phyloP scores from a whole-genome alignment of 2,113 vertebrate species.

The Lepus americanus region DNA sequence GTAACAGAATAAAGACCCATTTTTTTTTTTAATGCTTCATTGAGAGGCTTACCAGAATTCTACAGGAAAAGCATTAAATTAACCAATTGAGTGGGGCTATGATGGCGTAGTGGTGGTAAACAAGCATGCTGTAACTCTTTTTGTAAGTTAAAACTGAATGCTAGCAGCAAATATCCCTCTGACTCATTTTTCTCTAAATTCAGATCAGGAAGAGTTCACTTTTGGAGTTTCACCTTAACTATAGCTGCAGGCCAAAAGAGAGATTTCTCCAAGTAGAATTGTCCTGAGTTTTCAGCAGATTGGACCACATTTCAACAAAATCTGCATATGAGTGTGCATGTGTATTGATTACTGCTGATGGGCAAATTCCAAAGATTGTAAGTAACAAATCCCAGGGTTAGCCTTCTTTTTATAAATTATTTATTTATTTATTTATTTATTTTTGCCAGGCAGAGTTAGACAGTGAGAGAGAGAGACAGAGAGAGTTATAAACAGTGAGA shows the following conservation, averaged over 20 bases:
- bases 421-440: too few relatives aligned
- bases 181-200: slow-evolving; percentile 64
- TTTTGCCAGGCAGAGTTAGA: too few relatives aligned
- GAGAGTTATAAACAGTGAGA: too few relatives aligned
- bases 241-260: neutral
- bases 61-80: neutral
- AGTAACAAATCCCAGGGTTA: neutral
- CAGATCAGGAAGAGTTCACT: slow-evolving; percentile 62
- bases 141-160: slow-evolving; percentile 21
- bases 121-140: neutral
- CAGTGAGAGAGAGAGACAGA: too few relatives aligned
- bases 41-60: neutral
- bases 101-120: neutral
- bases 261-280: neutral
- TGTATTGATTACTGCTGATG: neutral
- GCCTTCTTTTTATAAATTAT: neutral
- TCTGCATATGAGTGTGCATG: neutral
- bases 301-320: neutral
- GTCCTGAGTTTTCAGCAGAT: neutral
- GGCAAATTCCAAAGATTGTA: slow-evolving; percentile 2
- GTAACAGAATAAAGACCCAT: neutral
- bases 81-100: neutral
- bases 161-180: slow-evolving; percentile 41
- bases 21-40: slow-evolving; percentile 26
- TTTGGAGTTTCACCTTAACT: slow-evolving; percentile 55